phyloP scores from a whole-genome alignment of 2,113 vertebrate species.

The Montifringilla adamsi region DNA sequence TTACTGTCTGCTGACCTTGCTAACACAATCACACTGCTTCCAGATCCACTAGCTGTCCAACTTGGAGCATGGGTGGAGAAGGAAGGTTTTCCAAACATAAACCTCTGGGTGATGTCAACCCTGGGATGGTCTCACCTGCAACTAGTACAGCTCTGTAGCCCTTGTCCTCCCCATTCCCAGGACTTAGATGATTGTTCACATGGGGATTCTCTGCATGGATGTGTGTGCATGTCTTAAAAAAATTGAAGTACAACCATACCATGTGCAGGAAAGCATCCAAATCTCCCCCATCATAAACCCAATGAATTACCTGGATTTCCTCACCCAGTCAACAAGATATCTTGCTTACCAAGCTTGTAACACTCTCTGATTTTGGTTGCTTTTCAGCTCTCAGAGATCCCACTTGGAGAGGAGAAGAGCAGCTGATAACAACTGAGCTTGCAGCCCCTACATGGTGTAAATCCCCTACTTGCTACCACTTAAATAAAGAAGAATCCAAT shows the following conservation, averaged over 20 bases:
- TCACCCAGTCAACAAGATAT: background rate
- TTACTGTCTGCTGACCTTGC: background rate
- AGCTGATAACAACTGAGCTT: background rate
- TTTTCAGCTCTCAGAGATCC: background rate
- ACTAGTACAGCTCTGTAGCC: background rate
- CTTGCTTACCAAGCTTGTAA: background rate
- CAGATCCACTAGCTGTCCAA: background rate
- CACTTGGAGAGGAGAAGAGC: background rate
- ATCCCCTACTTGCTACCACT: background rate
- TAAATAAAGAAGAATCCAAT: background rate
- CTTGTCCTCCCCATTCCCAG: fast-evolving
- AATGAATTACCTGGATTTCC: background rate
- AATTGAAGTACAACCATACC: background rate
- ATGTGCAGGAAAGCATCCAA: background rate
- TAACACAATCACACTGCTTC: background rate
- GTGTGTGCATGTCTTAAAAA: background rate
- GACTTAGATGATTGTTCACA: background rate
- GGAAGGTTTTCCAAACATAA: background rate
- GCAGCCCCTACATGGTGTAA: background rate
- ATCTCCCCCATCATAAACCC: background rate
- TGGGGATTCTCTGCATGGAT: background rate
- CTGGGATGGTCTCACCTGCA: background rate
- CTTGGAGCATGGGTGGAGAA: background rate
- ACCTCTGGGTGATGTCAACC: background rate
- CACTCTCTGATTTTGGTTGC: background rate